Conservation (phyloP, 2,797 vertebrate genomes). For the Lutjanus campechanus region DNA sequence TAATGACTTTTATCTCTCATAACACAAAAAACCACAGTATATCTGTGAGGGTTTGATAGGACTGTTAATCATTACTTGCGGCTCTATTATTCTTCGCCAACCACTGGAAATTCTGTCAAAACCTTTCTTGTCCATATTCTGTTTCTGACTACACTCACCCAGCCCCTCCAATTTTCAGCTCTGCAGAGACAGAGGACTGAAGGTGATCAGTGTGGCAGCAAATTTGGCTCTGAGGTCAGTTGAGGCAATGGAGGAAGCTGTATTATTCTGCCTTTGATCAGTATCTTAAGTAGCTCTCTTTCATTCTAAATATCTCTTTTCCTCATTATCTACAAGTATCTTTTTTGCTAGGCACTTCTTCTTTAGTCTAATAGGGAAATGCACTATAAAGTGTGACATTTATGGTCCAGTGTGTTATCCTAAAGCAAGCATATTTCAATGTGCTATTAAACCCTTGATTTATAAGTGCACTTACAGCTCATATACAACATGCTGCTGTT, state of each 20-base stretch:
- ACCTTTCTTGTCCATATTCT: conserved; percentile 4
- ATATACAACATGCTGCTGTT: neutral
- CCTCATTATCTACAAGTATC: conserved; percentile 11
- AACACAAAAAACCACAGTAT: conserved; percentile 29
- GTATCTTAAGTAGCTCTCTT: conserved; percentile 32
- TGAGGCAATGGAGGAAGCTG: neutral
- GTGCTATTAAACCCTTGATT: conserved; percentile 22
- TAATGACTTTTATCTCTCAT: conserved; percentile 14
- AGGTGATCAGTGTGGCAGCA: conserved; percentile 5
- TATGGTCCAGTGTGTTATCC: conserved; percentile 2
- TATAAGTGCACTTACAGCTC: neutral
- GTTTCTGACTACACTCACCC: neutral
- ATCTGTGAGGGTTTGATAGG: conserved; percentile 21
- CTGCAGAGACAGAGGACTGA: neutral
- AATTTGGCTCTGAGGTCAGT: conserved; percentile 17
- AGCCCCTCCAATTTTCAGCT: conserved; percentile 1
- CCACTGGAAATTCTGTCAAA: conserved; percentile 24
- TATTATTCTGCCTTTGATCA: conserved; percentile 15
- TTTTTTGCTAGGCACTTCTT: neutral
- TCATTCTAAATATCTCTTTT: conserved; percentile 13
- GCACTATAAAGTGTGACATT: conserved; percentile 5
- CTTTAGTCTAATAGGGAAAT: conserved; percentile 13
- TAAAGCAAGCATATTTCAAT: conserved; percentile 17
- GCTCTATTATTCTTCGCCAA: conserved; percentile 19
- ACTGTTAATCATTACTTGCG: conserved; percentile 20